Percentiles rank a stretch among this genome's conserved stretches.
Conservation (phyloP, 2,113 vertebrate genomes). For the Pygoscelis antarcticus region DNA sequence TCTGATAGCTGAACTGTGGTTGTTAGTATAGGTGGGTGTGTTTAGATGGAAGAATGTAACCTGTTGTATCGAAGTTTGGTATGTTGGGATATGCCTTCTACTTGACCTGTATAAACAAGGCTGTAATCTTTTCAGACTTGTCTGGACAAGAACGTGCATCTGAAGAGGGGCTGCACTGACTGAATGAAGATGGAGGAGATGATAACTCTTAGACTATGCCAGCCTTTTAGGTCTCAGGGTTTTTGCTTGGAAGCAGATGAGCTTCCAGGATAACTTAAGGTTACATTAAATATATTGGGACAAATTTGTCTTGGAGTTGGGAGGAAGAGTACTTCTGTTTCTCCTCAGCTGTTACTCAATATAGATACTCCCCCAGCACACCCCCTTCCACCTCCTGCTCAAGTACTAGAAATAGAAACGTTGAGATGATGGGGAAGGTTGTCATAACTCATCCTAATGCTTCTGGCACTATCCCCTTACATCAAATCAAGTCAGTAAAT, state of each 20-base stretch:
- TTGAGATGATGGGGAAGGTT: neutral
- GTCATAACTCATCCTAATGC: neutral
- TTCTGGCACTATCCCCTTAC: neutral
- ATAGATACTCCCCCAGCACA: neutral
- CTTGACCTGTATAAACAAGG: neutral
- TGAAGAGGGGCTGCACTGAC: neutral
- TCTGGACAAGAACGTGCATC: neutral
- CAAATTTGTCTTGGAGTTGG: neutral
- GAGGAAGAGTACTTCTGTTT: neutral
- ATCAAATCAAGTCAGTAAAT: neutral
- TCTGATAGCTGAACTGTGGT: neutral
- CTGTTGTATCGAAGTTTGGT: neutral
- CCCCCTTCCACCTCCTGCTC: neutral
- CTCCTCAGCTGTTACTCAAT: neutral
- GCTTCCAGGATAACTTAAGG: neutral
- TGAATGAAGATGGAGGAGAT: neutral
- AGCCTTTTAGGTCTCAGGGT: fast-evolving
- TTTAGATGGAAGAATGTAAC: constrained; percentile 12
- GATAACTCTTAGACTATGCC: neutral
- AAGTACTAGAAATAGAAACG: neutral
- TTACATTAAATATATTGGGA: neutral
- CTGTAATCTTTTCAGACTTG: neutral
- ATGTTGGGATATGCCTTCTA: neutral
- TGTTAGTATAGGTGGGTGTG: neutral
- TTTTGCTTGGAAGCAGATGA: neutral